Evolutionary conservation across 2,113 vertebrate species (phyloP).

Genomic region (Saiga tatarica): DNA sequence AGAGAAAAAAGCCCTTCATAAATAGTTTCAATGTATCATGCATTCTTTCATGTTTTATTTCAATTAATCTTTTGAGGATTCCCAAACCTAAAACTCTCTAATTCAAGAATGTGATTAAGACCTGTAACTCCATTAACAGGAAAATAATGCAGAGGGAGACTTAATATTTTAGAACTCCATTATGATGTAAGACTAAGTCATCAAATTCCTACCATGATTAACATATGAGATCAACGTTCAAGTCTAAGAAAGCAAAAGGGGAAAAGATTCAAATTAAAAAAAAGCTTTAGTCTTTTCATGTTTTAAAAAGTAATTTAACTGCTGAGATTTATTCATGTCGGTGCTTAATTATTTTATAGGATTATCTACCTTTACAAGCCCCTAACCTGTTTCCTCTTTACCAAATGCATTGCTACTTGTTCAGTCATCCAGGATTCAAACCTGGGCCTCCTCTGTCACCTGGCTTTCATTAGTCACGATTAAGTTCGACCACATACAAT

Average conservation of each 20-base stretch:
- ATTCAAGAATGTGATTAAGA: not conserved
- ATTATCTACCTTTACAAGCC: not conserved
- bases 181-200: not conserved
- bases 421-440: not conserved
- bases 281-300: not conserved
- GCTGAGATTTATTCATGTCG: not conserved
- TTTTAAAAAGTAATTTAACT: not conserved
- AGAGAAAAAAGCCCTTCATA: not conserved
- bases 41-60: not conserved
- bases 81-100: not conserved
- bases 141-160: not conserved
- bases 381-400: not conserved
- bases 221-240: not conserved
- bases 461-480: not conserved
- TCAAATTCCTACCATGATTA: constrained; percentile 30
- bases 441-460: not conserved
- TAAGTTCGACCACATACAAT: not conserved
- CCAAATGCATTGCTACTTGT: not conserved
- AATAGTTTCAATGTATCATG: not conserved
- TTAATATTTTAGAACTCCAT: not conserved
- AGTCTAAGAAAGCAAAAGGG: not conserved
- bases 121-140: not conserved
- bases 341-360: not conserved
- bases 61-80: not conserved
- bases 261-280: not conserved